Base-by-base conservation (phyloP, 2,888 invertebrate species). In the Gymnocheta viridis region DNA sequence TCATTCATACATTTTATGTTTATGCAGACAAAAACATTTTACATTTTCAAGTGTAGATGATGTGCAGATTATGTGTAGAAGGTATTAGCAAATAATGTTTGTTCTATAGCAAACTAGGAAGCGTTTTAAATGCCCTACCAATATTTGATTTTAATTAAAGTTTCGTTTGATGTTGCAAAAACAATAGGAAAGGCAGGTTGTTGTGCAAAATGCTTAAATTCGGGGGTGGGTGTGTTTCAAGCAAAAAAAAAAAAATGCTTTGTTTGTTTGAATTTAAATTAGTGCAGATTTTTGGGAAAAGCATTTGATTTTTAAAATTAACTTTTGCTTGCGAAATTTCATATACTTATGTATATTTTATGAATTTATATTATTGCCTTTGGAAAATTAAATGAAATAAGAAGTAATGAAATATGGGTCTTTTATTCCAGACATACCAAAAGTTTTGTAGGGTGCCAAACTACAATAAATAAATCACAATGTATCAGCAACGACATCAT, bases 401-500 rank as follows among this genome's bases (percentile, higher is more conserved):
- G n/a, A n/a, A n/a, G n/a, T n/a, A n/a, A n/a, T n/a, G n/a, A n/a
- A n/a, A 1, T 38, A 14, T 41, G n/a, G 1, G 4, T 5, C n/a
- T 19, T 5, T 47, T 4, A 47, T 2, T 54, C 0, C 14, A n/a
- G n/a, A 1, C 6, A 7, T 7, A 12, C 24, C 4, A 14, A 24
- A 4, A 0, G 3, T 47, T 32, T 14, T 4, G 38, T 67, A 51
- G 67, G 10, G 38, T 67, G 5, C 12, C 38, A 70, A 44, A 35
- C 24, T 54, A 22, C 44, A 54, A 35, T 44, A 74, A 69, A 82
- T 76, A 70, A 74, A 70, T 69, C 51, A 69, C 41, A 60, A 27
- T 54, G 67, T 81, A 69, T 81, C 62, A 76, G 17, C 24, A 66
- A 35, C 58, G 24, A 35, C 19, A 74, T 69, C 62, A 76, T 69